A percentile compares a stretch with the other conserved stretches of the same genome.
Evolutionary conservation across 1,140 invertebrate genomes (phyloP).

Genomic region (Chymomyza costata): DNA sequence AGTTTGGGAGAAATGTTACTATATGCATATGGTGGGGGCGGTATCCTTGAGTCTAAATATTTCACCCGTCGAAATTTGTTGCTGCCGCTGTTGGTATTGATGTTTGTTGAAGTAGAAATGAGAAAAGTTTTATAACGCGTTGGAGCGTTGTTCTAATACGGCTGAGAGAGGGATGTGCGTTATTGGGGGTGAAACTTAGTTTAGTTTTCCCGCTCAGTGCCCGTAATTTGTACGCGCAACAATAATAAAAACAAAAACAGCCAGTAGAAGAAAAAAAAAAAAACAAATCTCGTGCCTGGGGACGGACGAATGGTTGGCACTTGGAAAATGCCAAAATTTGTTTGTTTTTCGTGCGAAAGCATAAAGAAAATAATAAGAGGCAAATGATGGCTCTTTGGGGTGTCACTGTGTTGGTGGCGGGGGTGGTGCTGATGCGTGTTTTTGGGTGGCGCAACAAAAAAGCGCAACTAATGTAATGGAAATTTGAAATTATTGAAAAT

Average conservation of each 20-base stretch:
- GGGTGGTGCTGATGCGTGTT: background rate
- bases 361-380: constrained; percentile 55
- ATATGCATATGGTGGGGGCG: constrained; percentile 30
- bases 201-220: constrained; percentile 28
- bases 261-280: too few relatives aligned
- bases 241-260: constrained; percentile 55
- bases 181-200: constrained; percentile 44
- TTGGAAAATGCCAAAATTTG: constrained; percentile 49
- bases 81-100: constrained; percentile 51
- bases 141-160: constrained; percentile 3
- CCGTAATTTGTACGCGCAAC: background rate
- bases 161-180: constrained; percentile 12
- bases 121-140: constrained; percentile 58
- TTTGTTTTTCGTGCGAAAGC: constrained; percentile 65
- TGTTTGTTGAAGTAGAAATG: constrained; percentile 62
- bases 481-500: constrained; percentile 73
- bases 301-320: constrained; percentile 2
- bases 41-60: constrained; percentile 30
- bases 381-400: background rate
- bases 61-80: constrained; percentile 1
- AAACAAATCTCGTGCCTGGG: too few relatives aligned
- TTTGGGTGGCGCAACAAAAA: constrained; percentile 20
- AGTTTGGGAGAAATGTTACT: too few relatives aligned
- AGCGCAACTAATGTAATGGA: constrained; percentile 68
- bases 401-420: background rate